Percentiles rank a stretch among this genome's conserved stretches.
phyloP scores from a whole-genome alignment of 1,140 invertebrate species.

The Phenacoccus solenopsis region DNA sequence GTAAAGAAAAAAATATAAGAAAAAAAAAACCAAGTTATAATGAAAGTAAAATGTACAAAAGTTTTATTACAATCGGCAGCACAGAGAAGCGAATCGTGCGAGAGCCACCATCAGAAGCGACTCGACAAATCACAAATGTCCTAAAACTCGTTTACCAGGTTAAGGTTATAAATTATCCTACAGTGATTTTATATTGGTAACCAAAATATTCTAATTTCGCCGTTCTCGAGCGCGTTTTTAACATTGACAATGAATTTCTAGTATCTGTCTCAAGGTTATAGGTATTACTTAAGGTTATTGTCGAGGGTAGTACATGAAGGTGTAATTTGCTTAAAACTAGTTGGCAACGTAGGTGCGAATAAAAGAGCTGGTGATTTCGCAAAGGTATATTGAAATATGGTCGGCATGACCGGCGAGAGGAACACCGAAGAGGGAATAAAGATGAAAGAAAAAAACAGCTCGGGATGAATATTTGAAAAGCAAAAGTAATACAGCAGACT shows the following conservation, averaged over 20 bases:
- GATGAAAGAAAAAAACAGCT: no score
- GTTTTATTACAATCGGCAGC: no score
- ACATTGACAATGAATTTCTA: not conserved
- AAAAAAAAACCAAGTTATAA: no score
- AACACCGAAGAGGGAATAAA: no score
- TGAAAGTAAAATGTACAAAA: no score
- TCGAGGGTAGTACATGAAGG: not conserved
- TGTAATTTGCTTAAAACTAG: no score
- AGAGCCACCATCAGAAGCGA: not conserved
- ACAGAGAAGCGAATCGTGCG: no score
- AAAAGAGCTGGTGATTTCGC: no score
- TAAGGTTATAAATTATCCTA: not conserved
- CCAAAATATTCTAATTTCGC: not conserved
- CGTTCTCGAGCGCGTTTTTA: not conserved
- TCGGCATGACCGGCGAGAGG: no score
- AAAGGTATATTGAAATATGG: no score
- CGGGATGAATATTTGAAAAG: not conserved
- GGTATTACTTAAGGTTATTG: not conserved
- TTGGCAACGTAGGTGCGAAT: no score
- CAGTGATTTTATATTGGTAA: not conserved
- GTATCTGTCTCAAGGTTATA: not conserved
- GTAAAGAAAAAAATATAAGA: no score
- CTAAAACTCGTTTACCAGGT: not conserved
- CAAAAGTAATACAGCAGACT: not conserved
- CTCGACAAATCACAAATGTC: not conserved